Conservation (phyloP, 2,797 vertebrate genomes). For the Megalops cyprinoides region DNA sequence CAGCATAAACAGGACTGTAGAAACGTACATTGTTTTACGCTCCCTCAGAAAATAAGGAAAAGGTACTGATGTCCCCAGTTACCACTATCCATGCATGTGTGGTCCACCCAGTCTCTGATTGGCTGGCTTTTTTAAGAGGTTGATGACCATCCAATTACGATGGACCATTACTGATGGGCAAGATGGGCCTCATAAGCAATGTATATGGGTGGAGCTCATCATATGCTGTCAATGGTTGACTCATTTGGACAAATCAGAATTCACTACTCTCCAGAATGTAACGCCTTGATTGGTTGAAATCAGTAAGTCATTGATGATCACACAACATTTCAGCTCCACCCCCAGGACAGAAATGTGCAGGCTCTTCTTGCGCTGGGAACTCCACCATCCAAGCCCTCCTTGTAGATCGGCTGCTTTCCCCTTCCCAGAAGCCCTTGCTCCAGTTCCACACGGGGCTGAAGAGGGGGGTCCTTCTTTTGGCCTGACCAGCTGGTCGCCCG, state of each 20-base stretch:
- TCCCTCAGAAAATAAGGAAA: slow-evolving; percentile 9
- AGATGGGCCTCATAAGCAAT: background rate
- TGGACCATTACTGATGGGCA: background rate
- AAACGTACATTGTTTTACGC: slow-evolving; percentile 27
- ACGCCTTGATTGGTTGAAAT: background rate
- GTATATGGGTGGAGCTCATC: background rate
- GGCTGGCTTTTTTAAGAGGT: background rate
- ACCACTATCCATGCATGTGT: background rate
- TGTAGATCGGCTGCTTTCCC: background rate
- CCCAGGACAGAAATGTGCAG: background rate
- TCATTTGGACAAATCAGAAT: background rate
- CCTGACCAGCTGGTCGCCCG: background rate
- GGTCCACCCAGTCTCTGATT: slow-evolving; percentile 17
- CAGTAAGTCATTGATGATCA: background rate
- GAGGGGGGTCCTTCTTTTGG: background rate
- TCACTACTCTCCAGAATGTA: background rate
- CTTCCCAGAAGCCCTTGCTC: slow-evolving; percentile 3
- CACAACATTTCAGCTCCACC: background rate
- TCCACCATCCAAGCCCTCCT: background rate
- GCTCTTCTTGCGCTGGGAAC: background rate
- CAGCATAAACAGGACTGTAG: slow-evolving; percentile 21
- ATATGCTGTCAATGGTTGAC: background rate
- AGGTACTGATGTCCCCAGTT: background rate
- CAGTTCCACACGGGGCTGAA: background rate
- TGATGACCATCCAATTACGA: background rate